Base-by-base conservation (phyloP, 1,140 invertebrate genomes). In the Potamilus streckersoni region DNA sequence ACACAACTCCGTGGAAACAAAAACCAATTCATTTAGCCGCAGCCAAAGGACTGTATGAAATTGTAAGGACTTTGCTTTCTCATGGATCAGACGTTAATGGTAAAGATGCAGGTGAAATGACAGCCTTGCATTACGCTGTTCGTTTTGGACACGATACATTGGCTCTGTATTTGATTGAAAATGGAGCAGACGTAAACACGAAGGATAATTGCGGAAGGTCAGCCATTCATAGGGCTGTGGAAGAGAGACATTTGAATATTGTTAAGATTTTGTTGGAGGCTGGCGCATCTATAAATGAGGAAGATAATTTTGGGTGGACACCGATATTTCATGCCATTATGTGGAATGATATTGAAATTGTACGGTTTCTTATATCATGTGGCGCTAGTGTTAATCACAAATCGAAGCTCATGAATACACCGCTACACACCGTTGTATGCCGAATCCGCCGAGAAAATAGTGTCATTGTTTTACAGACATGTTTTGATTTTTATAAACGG, bases 281-380 rank as follows among this genome's bases (percentile, higher is more conserved):
- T 31, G 79, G 79, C 11, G 31, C 64, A 31, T 67, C 72, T 60
- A 61, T 82, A 6, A 73, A 80, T 73, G 60, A 17, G n/a, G 19
- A 56, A 14, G 81, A 82, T 61, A 82, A 76, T 15, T 78, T 63
- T 68, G 79, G 79, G 23, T 82, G 81, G 81, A 71, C 76, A 27
- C 73, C 81, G 15, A 58, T 82, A 64, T 80, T 80, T 68, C 70
- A 78, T 20, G 70, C 65, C 65, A 61, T 80, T 19, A 69, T 80
- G 20, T 80, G 71, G 65, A 71, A 71, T 56, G n/a, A 79, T 17
- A 72, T 65, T 12, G n/a, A 65, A n/a, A 62, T 71, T 15, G 68
- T 74, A 16, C 38, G 76, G 20, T 80, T 69, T 56, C 60, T 82
- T 8, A 19, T 82, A 6, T 38, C 71, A 38, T 59, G 66, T 68